Evolutionary conservation across 2,888 invertebrate species (phyloP), one percentile per base, ranked within the genome.

Genomic region (Anaspis maculata): DNA sequence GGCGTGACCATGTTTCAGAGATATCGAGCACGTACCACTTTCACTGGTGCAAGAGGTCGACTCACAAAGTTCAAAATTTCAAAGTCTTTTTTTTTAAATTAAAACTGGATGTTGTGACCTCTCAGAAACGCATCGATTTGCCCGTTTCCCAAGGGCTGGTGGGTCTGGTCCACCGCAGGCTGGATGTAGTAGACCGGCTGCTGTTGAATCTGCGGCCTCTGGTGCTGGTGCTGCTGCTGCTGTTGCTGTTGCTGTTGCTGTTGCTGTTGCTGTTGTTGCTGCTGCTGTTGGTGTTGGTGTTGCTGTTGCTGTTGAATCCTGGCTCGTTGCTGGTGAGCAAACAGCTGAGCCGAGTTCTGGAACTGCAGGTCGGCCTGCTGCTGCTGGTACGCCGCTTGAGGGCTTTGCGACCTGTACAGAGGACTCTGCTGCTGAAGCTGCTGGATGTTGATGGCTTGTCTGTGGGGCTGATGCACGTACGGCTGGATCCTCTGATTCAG

Each of bases 111-210:
- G 57, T 76, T 76, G 59, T 77, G 77, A 34, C 81, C 82, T 62
- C 84, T 73, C 41, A 87, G 73, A 67, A 85, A 87, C 34, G 83
- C 80, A 59, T 85, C 85, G 52, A 87, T 83, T 59, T 84, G 85
- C 3, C 84, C 82, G 22, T 74, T 69, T 25, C 79, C 75, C 29
- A 52, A 34, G 3, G 49, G 45, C 30, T 68, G 66, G 21, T 48
- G 33, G 3, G 49, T 45, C 28, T 68, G 66, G 22, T 47, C 49
- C 10, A 37, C 36, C 7, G 50, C 43, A 1, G 74, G 75, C 16
- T 76, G 73, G 16, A 76, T 69, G 59, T 74, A 78, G 61, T 77
- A 77, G 62, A 71, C 74, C 52, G 74, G 73, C 44, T 66, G 51
- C 25, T 46, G 44, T 22, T 37, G 58, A n/a, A n/a, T n/a, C n/a